Evolutionary conservation across 1,140 invertebrate species (phyloP).

Genomic region (Scaptomyza graminum): DNA sequence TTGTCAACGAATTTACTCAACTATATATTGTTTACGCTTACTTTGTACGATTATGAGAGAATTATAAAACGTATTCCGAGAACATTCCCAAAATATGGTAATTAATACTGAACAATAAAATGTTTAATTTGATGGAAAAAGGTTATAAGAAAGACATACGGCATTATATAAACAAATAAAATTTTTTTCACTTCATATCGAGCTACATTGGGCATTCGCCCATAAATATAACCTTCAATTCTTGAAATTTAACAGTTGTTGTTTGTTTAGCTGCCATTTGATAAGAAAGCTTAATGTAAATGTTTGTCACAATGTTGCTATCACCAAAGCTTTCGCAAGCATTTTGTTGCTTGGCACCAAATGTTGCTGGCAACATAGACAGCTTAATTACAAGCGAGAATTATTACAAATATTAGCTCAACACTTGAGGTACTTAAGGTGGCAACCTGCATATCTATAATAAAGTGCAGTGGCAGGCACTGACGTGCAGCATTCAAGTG

Average conservation of each 20-base stretch:
- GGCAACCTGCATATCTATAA: conserved; percentile 22
- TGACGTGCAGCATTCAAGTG: conserved; percentile 52
- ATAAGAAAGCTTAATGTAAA: conserved; percentile 39
- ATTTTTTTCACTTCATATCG: too few relatives aligned
- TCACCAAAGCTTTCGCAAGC: conserved; percentile 37
- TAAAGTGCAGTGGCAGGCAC: conserved; percentile 45
- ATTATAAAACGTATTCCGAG: conserved; percentile 9
- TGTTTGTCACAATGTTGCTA: conserved; percentile 12
- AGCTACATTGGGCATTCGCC: too few relatives aligned
- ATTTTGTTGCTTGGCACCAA: conserved; percentile 12
- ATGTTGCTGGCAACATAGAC: conserved; percentile 24
- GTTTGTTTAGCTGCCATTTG: conserved; percentile 8
- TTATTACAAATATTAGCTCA: conserved; percentile 54
- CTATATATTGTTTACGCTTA: conserved; percentile 20
- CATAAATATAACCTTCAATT: too few relatives aligned
- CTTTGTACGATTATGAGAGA: conserved; percentile 1
- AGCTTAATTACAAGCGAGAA: conserved; percentile 27
- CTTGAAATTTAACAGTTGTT: neutral
- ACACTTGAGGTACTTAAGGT: conserved; percentile 45
- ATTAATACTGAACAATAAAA: conserved; percentile 8
- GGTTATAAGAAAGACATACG: neutral
- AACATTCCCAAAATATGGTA: neutral
- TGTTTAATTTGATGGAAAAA: conserved; percentile 1
- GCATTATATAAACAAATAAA: neutral
- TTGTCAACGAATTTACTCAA: neutral